Evolutionary conservation across 2,888 invertebrate species (phyloP).

Genomic region (Brachylomia viminalis): DNA sequence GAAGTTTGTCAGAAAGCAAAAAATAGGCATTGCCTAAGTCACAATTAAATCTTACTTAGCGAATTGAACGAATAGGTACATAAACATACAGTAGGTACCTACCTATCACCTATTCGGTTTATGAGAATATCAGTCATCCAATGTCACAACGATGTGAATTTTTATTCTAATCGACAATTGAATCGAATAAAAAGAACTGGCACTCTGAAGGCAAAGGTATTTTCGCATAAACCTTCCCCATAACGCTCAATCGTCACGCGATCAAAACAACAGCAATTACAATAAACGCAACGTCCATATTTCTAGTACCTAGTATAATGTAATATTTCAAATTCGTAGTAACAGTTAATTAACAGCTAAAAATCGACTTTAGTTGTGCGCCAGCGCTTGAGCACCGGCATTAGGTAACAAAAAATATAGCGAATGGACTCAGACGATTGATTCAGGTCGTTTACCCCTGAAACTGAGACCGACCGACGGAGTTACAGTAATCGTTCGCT

Average conservation of each 20-base stretch:
- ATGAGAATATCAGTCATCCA: constrained; percentile 2
- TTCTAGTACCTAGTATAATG: constrained; percentile 22
- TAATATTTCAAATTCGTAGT: constrained; percentile 46
- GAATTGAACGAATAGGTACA: constrained; percentile 1
- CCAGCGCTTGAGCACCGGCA: constrained; percentile 42
- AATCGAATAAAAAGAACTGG: constrained; percentile 4
- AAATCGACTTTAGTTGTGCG: constrained; percentile 53
- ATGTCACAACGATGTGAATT: constrained; percentile 6
- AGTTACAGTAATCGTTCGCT: constrained; percentile 72
- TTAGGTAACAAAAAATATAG: constrained; percentile 68
- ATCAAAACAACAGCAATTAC: constrained; percentile 23
- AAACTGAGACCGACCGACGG: constrained; percentile 74
- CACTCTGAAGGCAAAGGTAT: constrained; percentile 29
- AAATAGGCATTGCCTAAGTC: constrained; percentile 57
- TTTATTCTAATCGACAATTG: constrained; percentile 1
- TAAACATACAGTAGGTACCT: background rate
- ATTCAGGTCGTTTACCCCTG: constrained; percentile 84
- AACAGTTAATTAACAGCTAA: constrained; percentile 55
- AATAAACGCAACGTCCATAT: constrained; percentile 13
- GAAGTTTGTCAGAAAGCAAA: constrained; percentile 55
- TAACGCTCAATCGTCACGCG: constrained; percentile 40
- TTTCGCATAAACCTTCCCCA: constrained; percentile 15
- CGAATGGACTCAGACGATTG: constrained; percentile 79
- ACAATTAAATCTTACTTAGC: background rate
- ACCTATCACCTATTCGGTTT: constrained; percentile 1